phyloP scores from a whole-genome alignment of 2,113 vertebrate species.

The Mola mola region DNA sequence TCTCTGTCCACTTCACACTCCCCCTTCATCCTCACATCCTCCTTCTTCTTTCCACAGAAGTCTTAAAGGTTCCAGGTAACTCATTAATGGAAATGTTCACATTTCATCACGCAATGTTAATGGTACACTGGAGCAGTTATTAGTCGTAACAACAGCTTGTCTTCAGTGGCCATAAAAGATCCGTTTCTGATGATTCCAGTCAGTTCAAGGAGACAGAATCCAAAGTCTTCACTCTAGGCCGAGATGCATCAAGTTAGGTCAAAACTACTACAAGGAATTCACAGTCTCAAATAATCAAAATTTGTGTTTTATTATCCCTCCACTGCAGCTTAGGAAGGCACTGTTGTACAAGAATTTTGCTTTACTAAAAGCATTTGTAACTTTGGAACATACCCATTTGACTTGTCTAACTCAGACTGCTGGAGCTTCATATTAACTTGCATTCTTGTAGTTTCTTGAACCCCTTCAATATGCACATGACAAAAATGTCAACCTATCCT shows the following conservation, averaged over 20 bases:
- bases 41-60: neutral
- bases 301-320: too few species aligned
- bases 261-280: neutral
- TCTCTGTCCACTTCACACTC: neutral
- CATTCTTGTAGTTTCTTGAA: too few species aligned
- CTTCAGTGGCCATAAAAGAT: neutral
- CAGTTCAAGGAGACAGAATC: neutral
- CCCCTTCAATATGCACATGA: too few species aligned
- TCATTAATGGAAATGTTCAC: neutral
- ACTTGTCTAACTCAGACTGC: too few species aligned
- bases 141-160: too few species aligned
- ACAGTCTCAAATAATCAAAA: too few species aligned
- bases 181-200: neutral
- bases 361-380: too few species aligned
- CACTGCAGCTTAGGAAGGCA: too few species aligned
- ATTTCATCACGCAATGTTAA: neutral
- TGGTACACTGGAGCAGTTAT: neutral
- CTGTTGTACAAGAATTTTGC: too few species aligned
- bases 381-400: too few species aligned
- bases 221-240: neutral
- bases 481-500: too few species aligned
- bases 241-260: neutral
- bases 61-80: neutral
- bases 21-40: slow-evolving; percentile 3
- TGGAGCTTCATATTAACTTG: too few species aligned